phyloP scores from a whole-genome alignment of 2,113 vertebrate genomes.

The Platycercus adscitus region DNA sequence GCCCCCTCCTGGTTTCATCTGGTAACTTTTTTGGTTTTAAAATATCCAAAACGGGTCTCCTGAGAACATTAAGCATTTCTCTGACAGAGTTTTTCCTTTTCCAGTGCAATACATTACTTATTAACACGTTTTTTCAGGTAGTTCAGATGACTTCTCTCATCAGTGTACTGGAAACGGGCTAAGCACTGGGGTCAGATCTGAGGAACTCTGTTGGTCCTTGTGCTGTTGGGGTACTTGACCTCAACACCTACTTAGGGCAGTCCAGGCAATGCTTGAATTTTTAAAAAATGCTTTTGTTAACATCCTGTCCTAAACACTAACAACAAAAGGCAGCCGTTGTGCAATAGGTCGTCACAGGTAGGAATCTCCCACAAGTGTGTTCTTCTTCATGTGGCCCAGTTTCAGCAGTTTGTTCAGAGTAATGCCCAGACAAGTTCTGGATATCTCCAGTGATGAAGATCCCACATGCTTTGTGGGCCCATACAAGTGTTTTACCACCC shows the following conservation, averaged over 20 bases:
- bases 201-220: background rate
- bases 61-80: background rate
- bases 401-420: background rate
- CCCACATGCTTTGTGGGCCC: background rate
- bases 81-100: background rate
- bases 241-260: rapidly evolving
- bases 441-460: background rate
- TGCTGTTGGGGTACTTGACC: background rate
- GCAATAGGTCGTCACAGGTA: background rate
- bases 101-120: rapidly evolving
- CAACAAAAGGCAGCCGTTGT: background rate
- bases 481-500: background rate
- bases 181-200: background rate
- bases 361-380: background rate
- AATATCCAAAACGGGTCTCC: background rate
- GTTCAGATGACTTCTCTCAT: background rate
- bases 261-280: background rate
- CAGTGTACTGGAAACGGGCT: background rate
- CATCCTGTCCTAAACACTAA: background rate
- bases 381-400: background rate
- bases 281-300: background rate
- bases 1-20: conserved; percentile 78
- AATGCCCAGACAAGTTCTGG: background rate
- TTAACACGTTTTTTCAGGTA: background rate
- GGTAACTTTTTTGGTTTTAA: conserved; percentile 42